Evolutionary conservation across 2,797 vertebrate species (phyloP).

Genomic region (Sebastes oblongus): DNA sequence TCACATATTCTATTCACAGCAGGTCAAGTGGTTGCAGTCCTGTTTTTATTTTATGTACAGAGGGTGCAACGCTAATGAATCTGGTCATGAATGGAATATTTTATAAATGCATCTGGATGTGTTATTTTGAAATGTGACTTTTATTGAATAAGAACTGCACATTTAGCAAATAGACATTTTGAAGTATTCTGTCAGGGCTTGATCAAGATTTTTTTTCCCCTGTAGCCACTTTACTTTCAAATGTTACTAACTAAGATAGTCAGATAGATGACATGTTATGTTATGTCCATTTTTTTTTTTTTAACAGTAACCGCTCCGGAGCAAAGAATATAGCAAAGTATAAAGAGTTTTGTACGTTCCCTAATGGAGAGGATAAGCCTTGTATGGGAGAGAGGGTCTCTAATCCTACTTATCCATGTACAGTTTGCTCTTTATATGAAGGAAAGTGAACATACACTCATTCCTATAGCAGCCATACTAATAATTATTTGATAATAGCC

Average conservation of each 20-base stretch:
- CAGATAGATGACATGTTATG: neutral
- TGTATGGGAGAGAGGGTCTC: neutral
- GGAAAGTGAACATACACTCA: neutral
- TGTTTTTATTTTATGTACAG: neutral
- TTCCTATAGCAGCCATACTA: neutral
- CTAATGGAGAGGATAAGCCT: neutral
- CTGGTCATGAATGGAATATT: neutral
- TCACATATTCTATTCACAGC: neutral
- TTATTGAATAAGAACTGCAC: neutral
- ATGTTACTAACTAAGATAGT: neutral
- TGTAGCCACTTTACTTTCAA: neutral
- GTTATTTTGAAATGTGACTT: neutral
- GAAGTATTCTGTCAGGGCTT: neutral
- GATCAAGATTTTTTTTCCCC: no score
- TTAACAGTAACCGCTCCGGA: neutral
- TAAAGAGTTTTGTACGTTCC: neutral
- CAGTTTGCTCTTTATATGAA: neutral
- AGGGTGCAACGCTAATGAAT: neutral
- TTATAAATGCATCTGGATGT: neutral
- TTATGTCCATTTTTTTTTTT: neutral
- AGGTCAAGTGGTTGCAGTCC: neutral
- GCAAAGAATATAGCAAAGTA: neutral
- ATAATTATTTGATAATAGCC: conserved; percentile 16
- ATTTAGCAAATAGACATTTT: neutral
- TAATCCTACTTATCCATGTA: neutral